Evolutionary conservation across 2,113 vertebrate species (phyloP), one percentile per base, ranked within the genome.

Genomic region (Heterotis niloticus): DNA sequence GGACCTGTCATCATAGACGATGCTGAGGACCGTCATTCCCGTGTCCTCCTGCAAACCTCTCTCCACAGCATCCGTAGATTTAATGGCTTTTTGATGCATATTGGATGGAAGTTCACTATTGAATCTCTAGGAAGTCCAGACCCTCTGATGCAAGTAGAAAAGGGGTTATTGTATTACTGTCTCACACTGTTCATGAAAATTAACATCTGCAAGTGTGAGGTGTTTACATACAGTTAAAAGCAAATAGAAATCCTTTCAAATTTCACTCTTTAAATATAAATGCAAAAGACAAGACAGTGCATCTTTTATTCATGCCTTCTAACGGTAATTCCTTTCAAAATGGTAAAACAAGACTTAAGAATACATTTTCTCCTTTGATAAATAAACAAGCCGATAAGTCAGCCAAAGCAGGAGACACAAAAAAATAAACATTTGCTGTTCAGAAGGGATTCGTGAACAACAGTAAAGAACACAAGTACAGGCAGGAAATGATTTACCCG

Each of bases 401-500:
- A 24, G 5, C 2, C 10, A 51, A 52, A 28, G 10, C 44, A 24
- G 34, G 26, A 60, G 52, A 13, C 28, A 56, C 23, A 14, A 64
- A 68, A 57, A 23, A 51, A 14, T 52, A 68, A 57, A 17, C 59
- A 17, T 80, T 83, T 88, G 91, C 85, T 85, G 88, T 88, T 79
- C 89, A 87, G 85, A 83, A 81, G 90, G 86, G 89, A 84, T 85
- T 91, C 75, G 77, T 87, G 90, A 86, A 91, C 87, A 88, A 89
- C 85, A 86, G 86, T 86, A 84, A 88, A 92, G 92, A 71, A 91
- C 88, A 91, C 80, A 91, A 92, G 89, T 90, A 90, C 88, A 89
- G 81, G 90, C 91, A 90, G 90, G 90, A 91, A 93, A 93, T 93
- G 93, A 94, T 92, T 92, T 91, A 93, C 88, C 90, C 91, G 91